phyloP scores from a whole-genome alignment of 2,888 invertebrate species.

The Drosophila atripex region DNA sequence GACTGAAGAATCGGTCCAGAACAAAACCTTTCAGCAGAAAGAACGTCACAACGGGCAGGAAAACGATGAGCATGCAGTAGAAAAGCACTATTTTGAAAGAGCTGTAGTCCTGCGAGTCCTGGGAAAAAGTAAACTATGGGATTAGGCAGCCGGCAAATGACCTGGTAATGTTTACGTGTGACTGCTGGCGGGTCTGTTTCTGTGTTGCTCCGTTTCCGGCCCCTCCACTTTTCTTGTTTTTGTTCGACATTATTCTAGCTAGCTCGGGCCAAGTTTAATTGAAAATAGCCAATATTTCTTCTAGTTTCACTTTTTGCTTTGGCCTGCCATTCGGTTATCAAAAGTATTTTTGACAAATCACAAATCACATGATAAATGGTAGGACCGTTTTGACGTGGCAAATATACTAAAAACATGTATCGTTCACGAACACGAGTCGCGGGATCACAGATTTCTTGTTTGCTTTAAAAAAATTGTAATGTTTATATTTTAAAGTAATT shows the following conservation, averaged over 20 bases:
- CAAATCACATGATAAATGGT: constrained; percentile 66
- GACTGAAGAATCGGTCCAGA: constrained; percentile 87
- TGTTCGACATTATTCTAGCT: constrained; percentile 55
- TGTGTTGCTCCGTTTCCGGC: constrained; percentile 25
- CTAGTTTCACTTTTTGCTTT: constrained; percentile 48
- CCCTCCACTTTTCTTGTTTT: constrained; percentile 53
- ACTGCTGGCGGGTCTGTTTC: constrained; percentile 53
- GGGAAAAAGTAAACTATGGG: constrained; percentile 21
- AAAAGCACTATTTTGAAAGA: constrained; percentile 90
- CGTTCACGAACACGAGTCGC: no score
- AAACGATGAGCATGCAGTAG: constrained; percentile 90
- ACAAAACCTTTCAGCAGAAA: constrained; percentile 88
- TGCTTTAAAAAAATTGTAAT: not conserved
- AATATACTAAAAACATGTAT: not conserved
- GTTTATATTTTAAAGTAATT: no score
- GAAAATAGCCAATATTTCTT: constrained; percentile 24
- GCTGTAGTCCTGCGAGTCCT: constrained; percentile 87
- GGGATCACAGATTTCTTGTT: not conserved
- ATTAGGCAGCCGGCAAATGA: constrained; percentile 46
- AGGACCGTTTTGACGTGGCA: constrained; percentile 8
- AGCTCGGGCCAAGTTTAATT: constrained; percentile 8
- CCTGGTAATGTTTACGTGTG: constrained; percentile 49
- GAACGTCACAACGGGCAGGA: constrained; percentile 90
- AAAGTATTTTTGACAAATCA: constrained; percentile 36
- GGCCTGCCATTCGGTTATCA: constrained; percentile 48